Evolutionary conservation across 2,888 invertebrate species (phyloP), one percentile per base, ranked within the genome.

Genomic region (Ephialtes manifestator): DNA sequence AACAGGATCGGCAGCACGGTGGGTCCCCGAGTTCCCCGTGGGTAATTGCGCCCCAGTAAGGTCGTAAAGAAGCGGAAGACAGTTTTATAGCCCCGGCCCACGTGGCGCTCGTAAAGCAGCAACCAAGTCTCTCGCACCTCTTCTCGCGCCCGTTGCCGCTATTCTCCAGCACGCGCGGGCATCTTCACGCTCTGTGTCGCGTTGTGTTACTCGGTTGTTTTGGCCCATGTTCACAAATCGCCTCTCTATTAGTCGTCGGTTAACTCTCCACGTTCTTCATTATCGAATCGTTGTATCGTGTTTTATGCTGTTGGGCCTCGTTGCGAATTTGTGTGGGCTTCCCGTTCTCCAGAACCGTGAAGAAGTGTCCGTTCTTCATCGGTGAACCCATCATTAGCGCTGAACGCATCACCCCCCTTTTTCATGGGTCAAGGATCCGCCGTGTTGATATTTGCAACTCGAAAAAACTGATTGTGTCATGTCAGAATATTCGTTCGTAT

Each of bases 11-110:
- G 79, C 81, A 83, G 84, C 88, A 86, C 84, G 87, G 82, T 85
- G 86, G 85, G 92, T 92, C 89, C 90, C 91, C 90, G 92, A 89
- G 90, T 88, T 87, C 88, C 86, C 88, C 87, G 88, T 84, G 88
- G 91, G 92, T 91, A 92, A 91, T 91, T 91, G 92, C 91, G 89
- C 89, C 90, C 90, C 89, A 82, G 90, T 89, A 88, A 92, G 90
- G 90, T 93, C 94, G 94, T 94, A 94, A 94, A 94, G 93, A 93
- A 93, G 91, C 92, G 90, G 93, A 94, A 94, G 95, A 95, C 95
- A 94, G 94, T 95, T 95, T 95, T 95, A 94, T 94, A 93, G 94
- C 93, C 92, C 91, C 90, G 92, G 93, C 91, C 94, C 95, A 95
- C 95, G 95, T 95, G 95, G 94, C 94, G 91, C 91, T 91, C 93